These are phyloP conservation scores for Hippocampus mohnikei DNA, from an alignment of 2,113 vertebrate genomes.

Conservation along the genomic window DNA sequence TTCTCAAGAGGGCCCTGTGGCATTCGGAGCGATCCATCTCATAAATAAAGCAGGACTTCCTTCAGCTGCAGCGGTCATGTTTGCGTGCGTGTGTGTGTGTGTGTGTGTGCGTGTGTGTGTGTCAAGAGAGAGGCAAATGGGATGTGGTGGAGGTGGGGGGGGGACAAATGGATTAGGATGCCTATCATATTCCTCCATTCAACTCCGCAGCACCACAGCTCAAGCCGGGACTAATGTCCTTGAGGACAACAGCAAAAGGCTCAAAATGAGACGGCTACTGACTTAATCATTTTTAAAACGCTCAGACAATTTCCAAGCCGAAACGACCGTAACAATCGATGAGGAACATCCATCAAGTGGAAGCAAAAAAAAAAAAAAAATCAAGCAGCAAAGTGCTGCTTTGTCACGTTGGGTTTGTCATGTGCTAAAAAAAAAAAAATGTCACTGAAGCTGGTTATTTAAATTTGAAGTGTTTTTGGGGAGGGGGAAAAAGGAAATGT, in stretches of 20 bases:
- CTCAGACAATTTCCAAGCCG: background rate
- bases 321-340: background rate
- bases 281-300: background rate
- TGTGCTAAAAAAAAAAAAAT: background rate
- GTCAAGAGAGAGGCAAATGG: background rate
- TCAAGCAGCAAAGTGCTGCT: background rate
- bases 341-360: background rate
- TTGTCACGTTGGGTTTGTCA: background rate
- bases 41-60: slow-evolving; percentile 65
- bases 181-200: slow-evolving; percentile 42
- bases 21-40: slow-evolving; percentile 51
- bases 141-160: slow-evolving; percentile 12
- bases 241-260: background rate
- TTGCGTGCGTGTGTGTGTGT: slow-evolving; percentile 10
- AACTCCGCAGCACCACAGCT: slow-evolving; percentile 23
- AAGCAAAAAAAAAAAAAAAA: background rate
- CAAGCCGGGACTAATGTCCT: slow-evolving; percentile 9
- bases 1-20: slow-evolving; percentile 52
- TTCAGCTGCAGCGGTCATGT: slow-evolving; percentile 31
- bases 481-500: too few relatives aligned
- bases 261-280: background rate
- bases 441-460: too few relatives aligned
- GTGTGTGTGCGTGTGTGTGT: background rate
- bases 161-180: slow-evolving; percentile 44
- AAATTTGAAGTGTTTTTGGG: too few relatives aligned